Conservation (phyloP, 2,113 vertebrate species). For the Gavia stellata region DNA sequence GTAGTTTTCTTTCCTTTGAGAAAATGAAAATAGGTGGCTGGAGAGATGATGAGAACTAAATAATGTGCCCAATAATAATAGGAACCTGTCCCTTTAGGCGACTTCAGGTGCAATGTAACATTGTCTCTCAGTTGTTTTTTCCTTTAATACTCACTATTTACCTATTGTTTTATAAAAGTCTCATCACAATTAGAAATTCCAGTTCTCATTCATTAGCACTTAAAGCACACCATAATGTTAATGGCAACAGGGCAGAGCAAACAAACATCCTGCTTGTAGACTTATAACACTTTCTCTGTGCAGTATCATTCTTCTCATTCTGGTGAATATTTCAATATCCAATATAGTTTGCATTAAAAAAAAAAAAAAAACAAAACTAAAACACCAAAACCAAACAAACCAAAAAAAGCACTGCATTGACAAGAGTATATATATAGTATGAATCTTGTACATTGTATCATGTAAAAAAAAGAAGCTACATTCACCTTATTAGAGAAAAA, state of each 20-base stretch:
- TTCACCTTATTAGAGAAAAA: not conserved
- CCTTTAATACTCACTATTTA: not conserved
- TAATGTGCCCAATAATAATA: not conserved
- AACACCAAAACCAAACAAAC: not conserved
- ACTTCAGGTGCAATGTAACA: not conserved
- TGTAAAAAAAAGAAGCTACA: not conserved
- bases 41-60: not conserved
- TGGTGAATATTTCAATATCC: not conserved
- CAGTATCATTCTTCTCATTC: not conserved
- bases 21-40: not conserved
- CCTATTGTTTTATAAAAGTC: not conserved
- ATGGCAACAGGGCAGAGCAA: not conserved
- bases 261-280: not conserved
- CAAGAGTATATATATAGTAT: not conserved
- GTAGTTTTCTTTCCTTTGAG: not conserved
- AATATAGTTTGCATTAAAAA: not conserved
- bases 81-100: not conserved
- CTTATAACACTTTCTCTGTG: not conserved
- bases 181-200: not conserved
- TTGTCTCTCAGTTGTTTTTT: not conserved
- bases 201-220: not conserved
- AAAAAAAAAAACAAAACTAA: not conserved
- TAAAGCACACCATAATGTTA: not conserved
- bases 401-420: not conserved
- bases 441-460: not conserved